Evolutionary conservation across 2,888 invertebrate species (phyloP).

Genomic region (Eupithecia vulgata): DNA sequence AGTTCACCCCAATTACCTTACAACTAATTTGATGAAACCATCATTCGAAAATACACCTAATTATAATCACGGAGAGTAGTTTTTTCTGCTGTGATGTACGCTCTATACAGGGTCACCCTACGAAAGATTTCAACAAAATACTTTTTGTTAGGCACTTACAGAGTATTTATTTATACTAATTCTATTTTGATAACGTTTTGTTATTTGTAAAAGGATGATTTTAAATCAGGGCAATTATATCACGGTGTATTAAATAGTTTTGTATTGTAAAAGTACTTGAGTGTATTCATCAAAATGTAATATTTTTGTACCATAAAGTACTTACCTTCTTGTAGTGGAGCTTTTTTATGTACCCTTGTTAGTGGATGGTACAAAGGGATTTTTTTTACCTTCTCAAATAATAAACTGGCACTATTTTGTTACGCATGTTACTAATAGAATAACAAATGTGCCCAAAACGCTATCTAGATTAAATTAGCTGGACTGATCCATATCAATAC

Average conservation of each 20-base stretch:
- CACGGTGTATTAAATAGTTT: conserved; percentile 29
- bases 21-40: conserved; percentile 28
- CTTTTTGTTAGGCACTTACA: conserved; percentile 74
- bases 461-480: background rate
- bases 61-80: conserved; percentile 5
- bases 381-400: background rate
- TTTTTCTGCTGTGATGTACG: background rate
- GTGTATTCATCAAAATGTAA: conserved; percentile 25
- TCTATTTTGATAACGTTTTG: conserved; percentile 71
- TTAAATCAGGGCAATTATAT: conserved; percentile 29
- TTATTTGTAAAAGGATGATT: conserved; percentile 52
- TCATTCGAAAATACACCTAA: conserved; percentile 16
- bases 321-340: conserved; percentile 17
- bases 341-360: conserved; percentile 4
- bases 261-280: conserved; percentile 20
- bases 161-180: conserved; percentile 77
- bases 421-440: background rate
- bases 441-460: background rate
- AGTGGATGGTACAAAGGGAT: background rate
- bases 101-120: conserved; percentile 36
- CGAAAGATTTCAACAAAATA: conserved; percentile 57
- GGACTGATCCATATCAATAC: too few species aligned
- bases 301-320: conserved; percentile 19
- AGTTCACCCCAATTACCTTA: conserved; percentile 43
- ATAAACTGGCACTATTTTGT: background rate